Base-by-base conservation (phyloP, 2,888 invertebrate species). In the Andrena trimmerana region DNA sequence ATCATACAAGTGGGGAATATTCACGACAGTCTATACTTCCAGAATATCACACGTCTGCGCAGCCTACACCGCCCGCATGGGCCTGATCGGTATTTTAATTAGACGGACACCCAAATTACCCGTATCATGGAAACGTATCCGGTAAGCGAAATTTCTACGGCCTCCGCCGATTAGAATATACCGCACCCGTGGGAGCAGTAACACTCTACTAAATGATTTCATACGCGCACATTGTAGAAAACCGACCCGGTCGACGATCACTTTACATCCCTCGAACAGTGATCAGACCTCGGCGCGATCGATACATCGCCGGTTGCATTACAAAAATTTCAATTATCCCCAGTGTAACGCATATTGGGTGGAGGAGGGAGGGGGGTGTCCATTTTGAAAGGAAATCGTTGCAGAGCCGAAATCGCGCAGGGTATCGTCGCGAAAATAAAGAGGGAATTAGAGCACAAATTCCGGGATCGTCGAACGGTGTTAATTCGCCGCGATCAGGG, bases 51-150 rank as follows among this genome's bases (percentile, higher is more conserved):
- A 59, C 36, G 16, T 62, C 16, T 8, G 24, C 10, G 50, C 16
- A 5, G 36, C n/a, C 29, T 13, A 16, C 6, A 24, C 33, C 24
- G 69, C 72, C 69, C 76, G 72, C 69, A 80, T 76, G 48, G 20
- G n/a, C 65, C 27, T 66, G 67, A 76, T 72, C 72, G 20, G 62
- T 60, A 76, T 76, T 76, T 73, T 59, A 68, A 80, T 80, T 79
- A 76, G 36, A 63, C 20, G 72, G 31, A 36, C 72, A 50, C 31
- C 62, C 31, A 66, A 83, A 80, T 76, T 73, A 76, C 80, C 76
- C 76, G 63, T 68, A 80, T 69, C 54, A 59, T 57, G 29, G 27
- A 33, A 54, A 31, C 54, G 10, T 71, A 75, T 82, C 57, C 75
- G 70, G 69, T 70, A n/a, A 52, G n/a, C 59, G 62, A 42, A 75